Evolutionary conservation across 2,797 vertebrate species (phyloP).

Genomic region (Megalops cyprinoides): DNA sequence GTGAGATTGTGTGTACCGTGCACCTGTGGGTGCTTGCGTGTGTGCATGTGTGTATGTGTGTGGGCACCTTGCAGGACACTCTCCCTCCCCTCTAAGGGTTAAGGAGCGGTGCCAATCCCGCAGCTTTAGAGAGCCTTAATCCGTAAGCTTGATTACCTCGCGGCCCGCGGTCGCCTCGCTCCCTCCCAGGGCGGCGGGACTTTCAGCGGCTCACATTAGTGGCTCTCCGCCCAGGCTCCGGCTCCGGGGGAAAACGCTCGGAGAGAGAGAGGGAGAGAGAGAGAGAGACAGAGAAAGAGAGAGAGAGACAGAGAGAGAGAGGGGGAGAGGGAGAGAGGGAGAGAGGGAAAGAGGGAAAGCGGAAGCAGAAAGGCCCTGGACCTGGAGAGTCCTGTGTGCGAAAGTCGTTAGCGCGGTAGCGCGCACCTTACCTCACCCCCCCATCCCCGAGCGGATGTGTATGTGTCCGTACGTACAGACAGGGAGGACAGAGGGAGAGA

Average conservation of each 20-base stretch:
- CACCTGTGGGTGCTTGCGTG: background rate
- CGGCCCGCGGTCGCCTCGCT: constrained; percentile 71
- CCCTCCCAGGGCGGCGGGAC: constrained; percentile 62
- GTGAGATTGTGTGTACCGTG: constrained; percentile 17
- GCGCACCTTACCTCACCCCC: too few species aligned
- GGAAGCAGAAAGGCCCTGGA: too few species aligned
- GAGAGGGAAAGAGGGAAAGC: too few species aligned
- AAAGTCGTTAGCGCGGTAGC: too few species aligned
- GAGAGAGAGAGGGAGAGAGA: constrained; percentile 67
- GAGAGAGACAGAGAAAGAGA: constrained; percentile 28
- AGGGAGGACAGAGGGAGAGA: too few species aligned
- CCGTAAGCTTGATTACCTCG: constrained; percentile 84
- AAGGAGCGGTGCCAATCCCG: constrained; percentile 75
- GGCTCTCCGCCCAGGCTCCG: constrained; percentile 75
- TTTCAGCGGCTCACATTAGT: constrained; percentile 74
- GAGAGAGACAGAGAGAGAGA: background rate
- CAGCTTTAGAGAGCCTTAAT: constrained; percentile 80
- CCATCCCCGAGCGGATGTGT: too few species aligned
- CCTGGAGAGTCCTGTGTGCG: too few species aligned
- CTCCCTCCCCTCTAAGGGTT: constrained; percentile 69
- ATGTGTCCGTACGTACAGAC: too few species aligned
- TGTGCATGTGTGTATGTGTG: background rate
- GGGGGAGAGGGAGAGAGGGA: constrained; percentile 7
- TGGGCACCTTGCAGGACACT: constrained; percentile 43
- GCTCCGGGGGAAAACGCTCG: constrained; percentile 76